A percentile compares a stretch with the other conserved stretches of the same genome.
phyloP scores from a whole-genome alignment of 2,113 vertebrate genomes.

The Artemisiospiza belli region DNA sequence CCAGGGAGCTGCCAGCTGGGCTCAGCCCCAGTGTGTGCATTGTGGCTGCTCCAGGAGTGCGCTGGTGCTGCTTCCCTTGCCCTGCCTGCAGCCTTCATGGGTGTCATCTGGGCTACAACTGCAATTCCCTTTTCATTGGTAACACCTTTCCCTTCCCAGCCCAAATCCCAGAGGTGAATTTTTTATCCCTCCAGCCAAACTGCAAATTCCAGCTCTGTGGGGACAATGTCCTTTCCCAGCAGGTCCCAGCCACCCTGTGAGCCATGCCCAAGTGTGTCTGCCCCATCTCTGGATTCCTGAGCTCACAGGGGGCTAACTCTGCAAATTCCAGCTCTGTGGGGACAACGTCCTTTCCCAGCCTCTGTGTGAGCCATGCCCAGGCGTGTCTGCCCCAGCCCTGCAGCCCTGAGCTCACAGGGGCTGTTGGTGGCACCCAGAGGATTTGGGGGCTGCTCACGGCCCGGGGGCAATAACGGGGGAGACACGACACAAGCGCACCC shows the following conservation, averaged over 20 bases:
- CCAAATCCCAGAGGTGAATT: background rate
- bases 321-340: background rate
- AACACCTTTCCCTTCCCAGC: background rate
- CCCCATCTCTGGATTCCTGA: background rate
- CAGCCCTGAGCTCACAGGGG: background rate
- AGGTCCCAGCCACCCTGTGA: fast-evolving
- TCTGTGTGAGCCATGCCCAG: fast-evolving
- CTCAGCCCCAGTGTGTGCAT: fast-evolving
- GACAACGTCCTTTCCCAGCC: background rate
- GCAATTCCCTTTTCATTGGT: fast-evolving
- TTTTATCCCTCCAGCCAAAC: background rate
- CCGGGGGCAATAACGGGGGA: fast-evolving
- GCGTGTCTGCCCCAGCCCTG: fast-evolving
- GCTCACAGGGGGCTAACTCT: background rate
- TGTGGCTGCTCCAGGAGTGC: background rate
- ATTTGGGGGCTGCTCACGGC: fast-evolving
- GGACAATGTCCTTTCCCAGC: too few relatives aligned
- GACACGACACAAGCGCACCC: background rate
- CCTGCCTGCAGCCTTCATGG: fast-evolving
- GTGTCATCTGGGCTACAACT: fast-evolving
- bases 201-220: too few relatives aligned
- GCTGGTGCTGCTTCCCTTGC: fast-evolving
- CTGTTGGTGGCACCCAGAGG: fast-evolving
- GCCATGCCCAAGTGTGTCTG: fast-evolving
- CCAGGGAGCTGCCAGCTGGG: fast-evolving